Conservation (phyloP, 2,888 invertebrate species). For the Deroplatys truncata region DNA sequence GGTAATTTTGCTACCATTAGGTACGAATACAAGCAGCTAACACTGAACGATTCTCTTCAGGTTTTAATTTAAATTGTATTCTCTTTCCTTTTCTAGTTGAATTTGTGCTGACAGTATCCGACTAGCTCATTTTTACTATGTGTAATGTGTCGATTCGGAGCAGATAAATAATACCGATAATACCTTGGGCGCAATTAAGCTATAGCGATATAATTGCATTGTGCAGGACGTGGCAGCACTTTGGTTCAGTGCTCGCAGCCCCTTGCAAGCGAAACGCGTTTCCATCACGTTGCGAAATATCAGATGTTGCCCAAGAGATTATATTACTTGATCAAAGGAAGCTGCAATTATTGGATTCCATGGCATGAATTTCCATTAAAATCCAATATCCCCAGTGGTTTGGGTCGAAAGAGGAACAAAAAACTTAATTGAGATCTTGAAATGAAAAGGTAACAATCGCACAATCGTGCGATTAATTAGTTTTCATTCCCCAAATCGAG, state of each 20-base stretch:
- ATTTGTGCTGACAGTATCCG: no score
- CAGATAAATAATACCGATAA: not conserved
- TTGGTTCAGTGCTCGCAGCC: not conserved
- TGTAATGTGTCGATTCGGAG: not conserved
- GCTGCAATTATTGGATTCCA: not conserved
- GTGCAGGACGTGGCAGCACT: not conserved
- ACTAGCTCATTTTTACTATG: no score
- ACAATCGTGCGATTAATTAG: not conserved
- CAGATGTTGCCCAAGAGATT: not conserved
- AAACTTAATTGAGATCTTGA: not conserved
- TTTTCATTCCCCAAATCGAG: not conserved
- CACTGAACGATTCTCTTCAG: no score
- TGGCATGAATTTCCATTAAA: not conserved
- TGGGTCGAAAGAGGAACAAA: not conserved
- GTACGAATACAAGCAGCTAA: no score
- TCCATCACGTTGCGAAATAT: not conserved
- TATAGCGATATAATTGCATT: not conserved
- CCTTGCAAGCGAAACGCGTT: not conserved
- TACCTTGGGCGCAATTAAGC: not conserved
- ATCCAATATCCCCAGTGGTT: not conserved
- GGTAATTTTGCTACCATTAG: no score
- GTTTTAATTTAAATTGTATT: no score
- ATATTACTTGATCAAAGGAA: not conserved
- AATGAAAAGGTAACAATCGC: not conserved
- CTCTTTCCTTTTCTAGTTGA: no score